These are phyloP conservation scores for Sminthurides aquaticus DNA, from an alignment of 2,888 invertebrate genomes.

Conservation along the genomic window DNA sequence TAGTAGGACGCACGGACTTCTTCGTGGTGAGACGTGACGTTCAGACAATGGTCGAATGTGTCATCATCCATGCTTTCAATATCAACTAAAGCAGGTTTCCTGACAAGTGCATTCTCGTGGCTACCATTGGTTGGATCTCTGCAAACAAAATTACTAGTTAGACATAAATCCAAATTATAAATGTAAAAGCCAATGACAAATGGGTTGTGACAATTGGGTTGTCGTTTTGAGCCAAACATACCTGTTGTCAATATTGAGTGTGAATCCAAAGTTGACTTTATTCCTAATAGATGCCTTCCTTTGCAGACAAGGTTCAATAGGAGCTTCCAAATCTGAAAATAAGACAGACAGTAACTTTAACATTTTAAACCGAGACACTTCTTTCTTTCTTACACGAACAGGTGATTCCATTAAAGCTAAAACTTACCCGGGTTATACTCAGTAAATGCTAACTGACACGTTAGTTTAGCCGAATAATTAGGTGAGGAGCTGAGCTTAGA, in stretches of 20 bases:
- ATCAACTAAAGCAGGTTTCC: slow-evolving; percentile 31
- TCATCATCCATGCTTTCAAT: slow-evolving; percentile 47
- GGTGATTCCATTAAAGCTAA: neutral
- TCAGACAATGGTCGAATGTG: slow-evolving; percentile 54
- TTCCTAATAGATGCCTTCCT: slow-evolving; percentile 48
- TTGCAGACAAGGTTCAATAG: slow-evolving; percentile 34
- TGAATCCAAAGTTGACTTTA: slow-evolving; percentile 57
- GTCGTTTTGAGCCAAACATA: too few relatives aligned
- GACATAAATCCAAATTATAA: neutral
- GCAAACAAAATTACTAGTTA: neutral
- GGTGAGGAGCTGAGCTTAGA: slow-evolving; percentile 47
- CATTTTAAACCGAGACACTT: neutral
- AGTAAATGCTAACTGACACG: slow-evolving; percentile 60
- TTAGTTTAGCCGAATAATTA: slow-evolving; percentile 52
- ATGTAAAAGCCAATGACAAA: too few relatives aligned
- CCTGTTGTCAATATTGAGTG: slow-evolving; percentile 55
- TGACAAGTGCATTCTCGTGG: neutral
- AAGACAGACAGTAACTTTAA: slow-evolving; percentile 2
- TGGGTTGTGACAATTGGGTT: too few relatives aligned
- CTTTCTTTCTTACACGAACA: neutral
- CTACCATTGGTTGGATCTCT: slow-evolving; percentile 24
- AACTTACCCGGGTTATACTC: slow-evolving; percentile 55
- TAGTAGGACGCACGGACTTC: slow-evolving; percentile 87
- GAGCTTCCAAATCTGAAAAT: slow-evolving; percentile 40
- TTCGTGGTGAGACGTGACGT: slow-evolving; percentile 75